Conservation (phyloP, 2,113 vertebrate species). For the Capreolus pygargus region DNA sequence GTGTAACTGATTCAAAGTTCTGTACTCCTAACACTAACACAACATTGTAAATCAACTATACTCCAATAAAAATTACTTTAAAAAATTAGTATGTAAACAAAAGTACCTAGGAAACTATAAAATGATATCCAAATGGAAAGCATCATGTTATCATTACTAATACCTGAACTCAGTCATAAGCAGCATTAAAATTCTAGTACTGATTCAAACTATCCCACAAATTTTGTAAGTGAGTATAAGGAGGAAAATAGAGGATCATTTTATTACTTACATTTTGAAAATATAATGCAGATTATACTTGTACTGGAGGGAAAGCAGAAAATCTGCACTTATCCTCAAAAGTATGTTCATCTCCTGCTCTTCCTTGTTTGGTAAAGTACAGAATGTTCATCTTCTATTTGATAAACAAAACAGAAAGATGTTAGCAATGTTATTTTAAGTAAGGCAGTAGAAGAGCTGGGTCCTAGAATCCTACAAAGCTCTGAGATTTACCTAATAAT, state of each 20-base stretch:
- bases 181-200: background rate
- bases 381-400: background rate
- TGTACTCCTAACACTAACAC: background rate
- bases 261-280: slow-evolving; percentile 2
- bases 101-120: background rate
- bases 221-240: background rate
- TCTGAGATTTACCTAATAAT: background rate
- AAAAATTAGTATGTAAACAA: background rate
- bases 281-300: background rate
- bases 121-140: background rate
- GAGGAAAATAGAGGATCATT: background rate
- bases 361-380: background rate
- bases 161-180: background rate
- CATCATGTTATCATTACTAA: background rate
- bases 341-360: background rate
- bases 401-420: background rate
- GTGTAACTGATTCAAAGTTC: background rate
- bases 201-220: background rate
- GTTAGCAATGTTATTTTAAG: background rate
- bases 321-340: background rate
- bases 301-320: background rate
- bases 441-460: background rate
- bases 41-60: background rate
- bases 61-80: background rate
- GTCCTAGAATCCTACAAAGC: background rate